phyloP scores from a whole-genome alignment of 2,797 vertebrate genomes.

The Trachops cirrhosus region DNA sequence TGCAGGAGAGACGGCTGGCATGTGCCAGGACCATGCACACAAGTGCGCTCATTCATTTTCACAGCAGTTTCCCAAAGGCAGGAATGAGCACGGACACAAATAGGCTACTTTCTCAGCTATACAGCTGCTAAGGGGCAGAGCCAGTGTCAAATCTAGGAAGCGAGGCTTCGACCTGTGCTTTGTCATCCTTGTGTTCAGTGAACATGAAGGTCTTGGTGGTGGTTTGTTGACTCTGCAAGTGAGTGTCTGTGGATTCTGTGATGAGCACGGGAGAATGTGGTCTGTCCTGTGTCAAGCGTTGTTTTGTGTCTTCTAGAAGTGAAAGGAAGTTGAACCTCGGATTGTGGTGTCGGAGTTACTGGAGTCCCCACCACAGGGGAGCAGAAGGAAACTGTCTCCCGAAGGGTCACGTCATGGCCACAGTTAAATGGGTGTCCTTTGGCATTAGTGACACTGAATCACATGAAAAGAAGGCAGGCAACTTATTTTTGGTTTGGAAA shows the following conservation, averaged over 20 bases:
- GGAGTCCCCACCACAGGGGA: not conserved
- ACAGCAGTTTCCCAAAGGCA: not conserved
- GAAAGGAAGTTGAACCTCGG: not conserved
- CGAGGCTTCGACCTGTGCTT: not conserved
- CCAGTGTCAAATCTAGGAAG: not conserved
- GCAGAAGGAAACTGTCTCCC: not conserved
- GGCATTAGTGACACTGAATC: not conserved
- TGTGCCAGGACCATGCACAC: not conserved
- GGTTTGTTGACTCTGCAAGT: not conserved
- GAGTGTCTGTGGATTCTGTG: not conserved
- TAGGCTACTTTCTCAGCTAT: not conserved
- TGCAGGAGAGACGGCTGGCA: not conserved
- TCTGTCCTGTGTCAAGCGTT: not conserved
- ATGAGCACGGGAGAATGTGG: not conserved
- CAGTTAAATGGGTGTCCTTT: not conserved
- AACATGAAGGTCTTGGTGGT: not conserved
- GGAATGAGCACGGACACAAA: not conserved
- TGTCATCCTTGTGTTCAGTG: not conserved
- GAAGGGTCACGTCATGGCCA: not conserved
- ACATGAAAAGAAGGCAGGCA: not conserved
- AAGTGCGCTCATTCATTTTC: not conserved
- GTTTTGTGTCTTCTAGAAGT: not conserved
- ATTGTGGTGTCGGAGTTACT: not conserved
- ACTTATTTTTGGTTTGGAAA: not conserved
- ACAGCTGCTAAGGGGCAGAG: not conserved